A percentile compares a stretch with the other conserved stretches of the same genome.
These are phyloP conservation scores for Scaptomyza hsui DNA, from an alignment of 1,140 invertebrate species.

Conservation along the genomic window DNA sequence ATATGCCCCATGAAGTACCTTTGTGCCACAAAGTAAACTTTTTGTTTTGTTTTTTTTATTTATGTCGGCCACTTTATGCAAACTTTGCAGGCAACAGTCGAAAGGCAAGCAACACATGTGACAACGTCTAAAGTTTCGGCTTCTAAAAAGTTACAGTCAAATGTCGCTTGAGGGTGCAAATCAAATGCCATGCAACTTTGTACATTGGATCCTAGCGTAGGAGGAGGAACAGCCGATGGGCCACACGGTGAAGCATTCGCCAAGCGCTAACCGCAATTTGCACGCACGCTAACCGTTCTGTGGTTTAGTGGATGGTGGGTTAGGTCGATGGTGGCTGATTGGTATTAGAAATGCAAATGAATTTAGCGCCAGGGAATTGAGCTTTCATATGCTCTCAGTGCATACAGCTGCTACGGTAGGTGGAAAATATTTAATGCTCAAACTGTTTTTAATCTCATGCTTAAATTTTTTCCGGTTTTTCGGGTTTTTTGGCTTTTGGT, in stretches of 20 bases:
- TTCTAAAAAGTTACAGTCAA: slow-evolving; percentile 52
- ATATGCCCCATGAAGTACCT: slow-evolving; percentile 26
- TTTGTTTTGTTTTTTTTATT: slow-evolving; percentile 1
- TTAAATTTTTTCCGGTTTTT: neutral
- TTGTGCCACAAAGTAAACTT: neutral
- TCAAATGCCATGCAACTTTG: slow-evolving; percentile 51
- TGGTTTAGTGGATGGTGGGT: neutral
- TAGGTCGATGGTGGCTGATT: slow-evolving; percentile 2
- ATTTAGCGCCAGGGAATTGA: slow-evolving; percentile 48
- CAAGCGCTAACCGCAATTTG: slow-evolving; percentile 28
- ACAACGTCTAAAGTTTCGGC: slow-evolving; percentile 55
- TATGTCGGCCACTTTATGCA: slow-evolving; percentile 15
- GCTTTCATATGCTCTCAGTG: slow-evolving; percentile 12
- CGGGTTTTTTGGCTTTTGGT: neutral
- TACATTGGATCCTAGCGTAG: neutral
- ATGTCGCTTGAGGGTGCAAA: slow-evolving; percentile 50
- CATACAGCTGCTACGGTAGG: neutral
- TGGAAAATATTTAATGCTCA: neutral
- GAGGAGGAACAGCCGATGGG: neutral
- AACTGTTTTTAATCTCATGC: neutral
- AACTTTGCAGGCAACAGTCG: slow-evolving; percentile 22
- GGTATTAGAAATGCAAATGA: slow-evolving; percentile 57
- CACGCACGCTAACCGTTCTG: slow-evolving; percentile 32
- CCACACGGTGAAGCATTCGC: neutral
- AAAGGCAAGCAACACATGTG: slow-evolving; percentile 48